These are phyloP conservation scores for Epinephelus coioides DNA, from an alignment of 2,797 vertebrate species.

Conservation along the genomic window DNA sequence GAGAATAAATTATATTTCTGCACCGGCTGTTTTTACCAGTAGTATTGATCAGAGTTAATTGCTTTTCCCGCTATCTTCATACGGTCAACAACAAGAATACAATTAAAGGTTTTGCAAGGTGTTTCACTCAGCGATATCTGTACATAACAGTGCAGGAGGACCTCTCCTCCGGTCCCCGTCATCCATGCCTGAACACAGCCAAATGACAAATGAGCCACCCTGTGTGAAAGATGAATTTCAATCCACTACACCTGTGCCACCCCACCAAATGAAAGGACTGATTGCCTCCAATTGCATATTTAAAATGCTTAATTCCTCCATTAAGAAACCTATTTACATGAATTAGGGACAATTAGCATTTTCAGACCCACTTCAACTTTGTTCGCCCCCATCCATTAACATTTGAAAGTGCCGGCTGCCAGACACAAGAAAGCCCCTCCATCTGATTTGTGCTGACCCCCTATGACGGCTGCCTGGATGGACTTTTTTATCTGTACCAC, in stretches of 20 bases:
- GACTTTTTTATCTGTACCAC: constrained; percentile 76
- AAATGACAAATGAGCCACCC: constrained; percentile 88
- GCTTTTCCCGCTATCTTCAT: constrained; percentile 71
- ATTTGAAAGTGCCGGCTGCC: constrained; percentile 93
- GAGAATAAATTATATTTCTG: constrained; percentile 57
- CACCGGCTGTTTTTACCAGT: constrained; percentile 50
- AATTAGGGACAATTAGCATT: constrained; percentile 91
- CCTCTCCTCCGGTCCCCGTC: constrained; percentile 74
- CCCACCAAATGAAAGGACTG: constrained; percentile 88
- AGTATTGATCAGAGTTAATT: constrained; percentile 75
- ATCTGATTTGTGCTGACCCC: constrained; percentile 89
- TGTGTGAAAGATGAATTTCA: constrained; percentile 88
- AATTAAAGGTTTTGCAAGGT: constrained; percentile 74
- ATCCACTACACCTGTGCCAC: constrained; percentile 88
- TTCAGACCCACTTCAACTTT: constrained; percentile 90
- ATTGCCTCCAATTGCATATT: constrained; percentile 88
- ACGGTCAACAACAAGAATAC: constrained; percentile 68
- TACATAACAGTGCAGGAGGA: constrained; percentile 65
- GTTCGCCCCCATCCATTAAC: constrained; percentile 91
- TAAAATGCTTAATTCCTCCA: constrained; percentile 90
- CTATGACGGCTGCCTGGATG: constrained; percentile 75
- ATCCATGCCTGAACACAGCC: constrained; percentile 82
- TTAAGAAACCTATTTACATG: constrained; percentile 91
- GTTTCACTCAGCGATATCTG: constrained; percentile 67
- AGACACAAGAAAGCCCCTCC: constrained; percentile 88